A percentile compares a stretch with the other conserved stretches of the same genome.
Evolutionary conservation across 2,797 vertebrate species (phyloP).

Genomic region (Geotrypetes seraphini): DNA sequence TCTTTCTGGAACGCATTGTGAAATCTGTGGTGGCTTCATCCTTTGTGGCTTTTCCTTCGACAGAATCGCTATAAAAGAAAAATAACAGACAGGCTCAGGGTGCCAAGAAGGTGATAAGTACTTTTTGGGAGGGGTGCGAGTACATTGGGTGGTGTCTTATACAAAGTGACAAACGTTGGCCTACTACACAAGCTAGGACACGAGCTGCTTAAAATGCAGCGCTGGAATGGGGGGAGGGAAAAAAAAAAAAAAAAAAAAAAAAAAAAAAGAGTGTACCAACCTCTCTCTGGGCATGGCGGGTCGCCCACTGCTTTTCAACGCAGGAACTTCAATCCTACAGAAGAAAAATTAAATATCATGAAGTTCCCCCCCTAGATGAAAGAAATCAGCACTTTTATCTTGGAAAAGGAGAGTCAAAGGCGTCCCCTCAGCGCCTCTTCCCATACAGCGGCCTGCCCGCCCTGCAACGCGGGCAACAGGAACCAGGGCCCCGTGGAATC

Average conservation of each 20-base stretch:
- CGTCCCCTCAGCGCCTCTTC: neutral
- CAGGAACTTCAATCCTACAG: neutral
- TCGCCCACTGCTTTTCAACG: no score
- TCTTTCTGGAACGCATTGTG: slow-evolving; percentile 69
- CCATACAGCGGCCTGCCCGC: neutral
- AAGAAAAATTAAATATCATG: no score
- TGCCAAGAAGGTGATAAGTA: no score
- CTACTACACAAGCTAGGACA: neutral
- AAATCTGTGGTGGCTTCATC: slow-evolving; percentile 36
- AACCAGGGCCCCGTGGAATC: slow-evolving; percentile 5
- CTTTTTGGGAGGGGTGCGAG: no score
- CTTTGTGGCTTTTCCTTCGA: slow-evolving; percentile 40
- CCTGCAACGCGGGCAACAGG: neutral
- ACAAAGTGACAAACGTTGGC: no score
- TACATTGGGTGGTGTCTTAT: no score
- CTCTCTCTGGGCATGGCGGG: slow-evolving; percentile 67
- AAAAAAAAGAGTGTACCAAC: no score
- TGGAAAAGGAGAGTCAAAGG: no score
- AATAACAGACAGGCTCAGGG: neutral
- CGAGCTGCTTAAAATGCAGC: neutral
- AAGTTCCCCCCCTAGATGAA: no score
- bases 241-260: no score
- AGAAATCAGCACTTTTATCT: no score
- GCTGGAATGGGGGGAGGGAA: no score
- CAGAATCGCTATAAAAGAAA: slow-evolving; percentile 50